Evolutionary conservation across 64 coral and sea anemone species (phyloP), one percentile per base, ranked within the genome.

Genomic region (Astreopora myriophthalma): DNA sequence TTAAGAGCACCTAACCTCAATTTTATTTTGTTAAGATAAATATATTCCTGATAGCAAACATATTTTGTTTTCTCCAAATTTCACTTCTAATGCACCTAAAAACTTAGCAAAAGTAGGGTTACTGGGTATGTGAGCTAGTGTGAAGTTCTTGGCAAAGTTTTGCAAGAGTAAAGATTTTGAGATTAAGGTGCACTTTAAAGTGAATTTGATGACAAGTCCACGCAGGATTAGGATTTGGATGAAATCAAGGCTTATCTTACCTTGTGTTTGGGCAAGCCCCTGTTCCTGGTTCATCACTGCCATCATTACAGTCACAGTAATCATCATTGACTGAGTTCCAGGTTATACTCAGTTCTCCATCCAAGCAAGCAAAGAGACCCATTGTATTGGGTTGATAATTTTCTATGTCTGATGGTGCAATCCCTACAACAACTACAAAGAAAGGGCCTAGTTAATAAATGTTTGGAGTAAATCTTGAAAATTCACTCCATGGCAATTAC

Each of bases 291-390:
- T 94, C 92, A 63, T 94, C 92, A 74, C 85, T 94, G 3, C 92
- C 92, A 83, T 94, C 92, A 66, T 68, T 67, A 66, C 92, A 94
- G 16, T 94, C 92, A 63, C 92, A 94, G 20, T 88, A 94, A 83
- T 94, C 92, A 94, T 94, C 92, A 83, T 94, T 94, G 3, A 94
- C 67, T 27, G 85, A 81, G 14, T 39, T 17, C 75, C 86, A 88
- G 67, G 31, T n/a, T 34, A 94, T 48, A 27, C 70, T 69, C 35
- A 49, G 73, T 36, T 55, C 69, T 46, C 92, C 92, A 89, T 88
- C 85, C 13, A 88, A 65, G 35, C 92, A 94, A 39, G 86, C 61
- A 16, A 94, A 94, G 64, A 82, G 39, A n/a, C 86, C 92, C 40
- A 48, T 27, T 89, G 32, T 32, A 61, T 88, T 79, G 39, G 85